Evolutionary conservation across 2,888 invertebrate species (phyloP), one percentile per base, ranked within the genome.

Genomic region (Agrotis segetum): DNA sequence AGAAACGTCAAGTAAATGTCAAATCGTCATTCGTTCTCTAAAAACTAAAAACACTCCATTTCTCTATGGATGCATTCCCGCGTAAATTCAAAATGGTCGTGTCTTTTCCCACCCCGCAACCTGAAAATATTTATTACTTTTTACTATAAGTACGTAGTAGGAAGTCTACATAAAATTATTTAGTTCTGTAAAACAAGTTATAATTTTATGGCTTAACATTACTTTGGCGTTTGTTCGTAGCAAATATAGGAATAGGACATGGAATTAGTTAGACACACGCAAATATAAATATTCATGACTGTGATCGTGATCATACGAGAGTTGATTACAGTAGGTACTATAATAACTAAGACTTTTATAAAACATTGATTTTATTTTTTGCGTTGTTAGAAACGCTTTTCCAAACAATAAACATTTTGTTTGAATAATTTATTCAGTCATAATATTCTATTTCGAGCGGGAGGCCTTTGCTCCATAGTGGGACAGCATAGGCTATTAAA

Each of bases 1-100:
- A 49, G 14, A 21, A 56, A 71, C 47, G 67, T 72, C 67, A 72
- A 46, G 13, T 34, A 1, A 0, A 19, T 69, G 73, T 72, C 73
- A 69, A 56, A 63, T 24, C 16, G 14, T 46, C 29, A 29, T 2
- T 29, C 29, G 29, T 29, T 29, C 29, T 29, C 24, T 24, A 24
- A 24, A 24, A 24, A 29, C 24, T 24, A 24, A 24, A 24, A 24
- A 29, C 3, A 29, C 29, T 29, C 6, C 7, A 24, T 29, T 61
- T 21, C 34, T 72, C 53, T 64, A 56, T 64, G 63, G 63, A 13
- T 14, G 3, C 16, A 16, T 47, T 60, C 59, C 69, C 77, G 77
- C 77, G 53, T 5, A 44, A 34, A 49, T 67, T 76, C 5, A 17
- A 67, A 16, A 29, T 19, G 3, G 13, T 7, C 1, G 47, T n/a